phyloP scores from a whole-genome alignment of 1,140 invertebrate genomes.

The Drosophila orosa region DNA sequence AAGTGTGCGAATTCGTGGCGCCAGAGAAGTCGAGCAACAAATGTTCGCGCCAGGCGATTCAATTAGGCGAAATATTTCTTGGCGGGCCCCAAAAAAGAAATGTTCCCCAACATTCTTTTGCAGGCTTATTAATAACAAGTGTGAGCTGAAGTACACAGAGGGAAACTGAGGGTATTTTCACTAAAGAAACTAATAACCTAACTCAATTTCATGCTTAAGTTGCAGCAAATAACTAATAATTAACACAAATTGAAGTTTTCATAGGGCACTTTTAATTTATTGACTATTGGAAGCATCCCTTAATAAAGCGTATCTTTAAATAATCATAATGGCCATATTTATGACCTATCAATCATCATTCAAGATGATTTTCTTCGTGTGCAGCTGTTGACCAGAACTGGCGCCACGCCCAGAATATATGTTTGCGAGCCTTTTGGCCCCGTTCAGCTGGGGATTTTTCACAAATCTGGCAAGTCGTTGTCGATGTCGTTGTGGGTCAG shows the following conservation, averaged over 20 bases:
- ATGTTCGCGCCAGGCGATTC: slow-evolving; percentile 62
- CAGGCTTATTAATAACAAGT: slow-evolving; percentile 56
- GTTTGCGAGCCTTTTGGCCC: slow-evolving; percentile 14
- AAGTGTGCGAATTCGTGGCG: slow-evolving; percentile 58
- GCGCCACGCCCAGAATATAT: slow-evolving; percentile 2
- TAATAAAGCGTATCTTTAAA: background rate
- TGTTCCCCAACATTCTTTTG: slow-evolving; percentile 42
- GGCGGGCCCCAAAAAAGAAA: slow-evolving; percentile 26
- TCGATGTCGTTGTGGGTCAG: slow-evolving; percentile 59
- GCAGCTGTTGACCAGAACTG: slow-evolving; percentile 8
- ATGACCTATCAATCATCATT: background rate
- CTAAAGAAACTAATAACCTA: background rate
- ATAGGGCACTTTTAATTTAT: background rate
- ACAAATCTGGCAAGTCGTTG: slow-evolving; percentile 60
- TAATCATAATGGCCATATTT: background rate
- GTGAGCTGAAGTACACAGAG: slow-evolving; percentile 16
- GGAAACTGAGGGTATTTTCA: background rate
- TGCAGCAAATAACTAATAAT: background rate
- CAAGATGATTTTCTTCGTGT: background rate
- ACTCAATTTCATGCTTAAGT: too few species aligned
- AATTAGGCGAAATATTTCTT: slow-evolving; percentile 70
- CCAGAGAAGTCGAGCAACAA: slow-evolving; percentile 63
- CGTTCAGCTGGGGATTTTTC: slow-evolving; percentile 33
- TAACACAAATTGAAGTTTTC: background rate
- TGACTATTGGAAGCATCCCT: background rate